Evolutionary conservation across 1,140 invertebrate genomes (phyloP), one percentile per base, ranked within the genome.

Genomic region (Teleogryllus occipitalis): DNA sequence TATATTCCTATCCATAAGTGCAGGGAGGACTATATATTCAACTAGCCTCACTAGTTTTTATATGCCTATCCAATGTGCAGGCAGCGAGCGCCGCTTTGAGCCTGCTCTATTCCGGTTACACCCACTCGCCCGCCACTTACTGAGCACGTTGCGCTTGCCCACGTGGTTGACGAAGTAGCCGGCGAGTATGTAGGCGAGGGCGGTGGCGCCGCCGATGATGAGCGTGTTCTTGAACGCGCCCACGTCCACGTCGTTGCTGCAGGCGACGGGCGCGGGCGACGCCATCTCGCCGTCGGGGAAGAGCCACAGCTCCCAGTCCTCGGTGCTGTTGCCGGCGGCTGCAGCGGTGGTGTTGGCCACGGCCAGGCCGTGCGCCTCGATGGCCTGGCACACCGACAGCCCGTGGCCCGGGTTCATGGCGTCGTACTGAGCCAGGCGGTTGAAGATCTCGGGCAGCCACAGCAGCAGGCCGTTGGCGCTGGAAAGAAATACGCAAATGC

Each of bases 361-460:
- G 27, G 27, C 27, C 27, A 39, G 27, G 27, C 27, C 74, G 14
- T 47, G 74, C n/a, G 21, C 22, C 10, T 27, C 10, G 14, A 27
- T 47, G n/a, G n/a, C 74, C 12, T 47, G 74, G 74, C 46, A 47
- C n/a, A 75, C 12, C 3, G 21, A 47, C n/a, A 75, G n/a, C n/a
- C 74, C 74, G n/a, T 75, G 10, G 74, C n/a, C 21, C 10, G 74
- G 74, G 46, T 75, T 75, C 22, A 47, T 47, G 22, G 74, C 74
- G 12, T 75, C n/a, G 74, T 75, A 75, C 74, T 75, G 74, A 1
- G 74, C 3, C 74, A 75, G 74, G 12, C 46, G 21, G 74, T 75
- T 75, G 74, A 75, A 75, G 10, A 75, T 75, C n/a, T 75, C 74
- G 10, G 74, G 74, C 74, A 75, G 10, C 74, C 74, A 75, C 10